phyloP scores from a whole-genome alignment of 2,113 vertebrate species.

The Scophthalmus maximus region DNA sequence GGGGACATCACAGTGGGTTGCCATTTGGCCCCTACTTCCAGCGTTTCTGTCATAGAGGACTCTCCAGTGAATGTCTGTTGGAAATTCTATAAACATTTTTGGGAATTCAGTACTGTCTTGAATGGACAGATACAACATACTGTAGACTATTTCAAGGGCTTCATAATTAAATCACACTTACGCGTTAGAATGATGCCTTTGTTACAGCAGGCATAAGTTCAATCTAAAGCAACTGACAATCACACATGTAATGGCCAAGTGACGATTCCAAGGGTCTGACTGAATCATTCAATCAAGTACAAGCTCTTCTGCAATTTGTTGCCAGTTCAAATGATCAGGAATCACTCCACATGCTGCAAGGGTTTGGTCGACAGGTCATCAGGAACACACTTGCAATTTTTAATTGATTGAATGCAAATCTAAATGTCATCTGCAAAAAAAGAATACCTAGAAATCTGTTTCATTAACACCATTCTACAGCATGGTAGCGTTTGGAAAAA shows the following conservation, averaged over 20 bases:
- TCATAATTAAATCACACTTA: too few relatives aligned
- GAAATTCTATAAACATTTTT: too few relatives aligned
- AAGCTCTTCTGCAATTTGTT: slow-evolving; percentile 22
- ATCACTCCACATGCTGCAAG: slow-evolving; percentile 29
- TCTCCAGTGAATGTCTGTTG: too few relatives aligned
- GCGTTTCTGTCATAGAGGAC: too few relatives aligned
- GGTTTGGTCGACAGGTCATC: slow-evolving; percentile 6
- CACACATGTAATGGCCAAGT: not conserved
- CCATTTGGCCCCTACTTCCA: too few relatives aligned
- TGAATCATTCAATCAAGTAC: slow-evolving; percentile 32
- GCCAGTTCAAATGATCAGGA: slow-evolving; percentile 36
- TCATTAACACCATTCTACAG: not conserved
- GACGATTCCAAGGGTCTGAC: not conserved
- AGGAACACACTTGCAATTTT: not conserved
- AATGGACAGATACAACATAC: too few relatives aligned
- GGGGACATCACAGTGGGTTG: too few relatives aligned
- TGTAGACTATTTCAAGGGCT: too few relatives aligned
- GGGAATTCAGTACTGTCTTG: too few relatives aligned
- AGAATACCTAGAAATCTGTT: not conserved
- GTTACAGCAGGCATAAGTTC: too few relatives aligned
- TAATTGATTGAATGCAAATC: slow-evolving; percentile 9
- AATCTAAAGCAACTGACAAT: not conserved
- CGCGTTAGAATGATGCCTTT: too few relatives aligned
- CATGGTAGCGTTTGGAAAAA: not conserved
- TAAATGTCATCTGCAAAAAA: not conserved